Evolutionary conservation across 2,888 invertebrate species (phyloP), one percentile per base, ranked within the genome.

Genomic region (Mimas tiliae): DNA sequence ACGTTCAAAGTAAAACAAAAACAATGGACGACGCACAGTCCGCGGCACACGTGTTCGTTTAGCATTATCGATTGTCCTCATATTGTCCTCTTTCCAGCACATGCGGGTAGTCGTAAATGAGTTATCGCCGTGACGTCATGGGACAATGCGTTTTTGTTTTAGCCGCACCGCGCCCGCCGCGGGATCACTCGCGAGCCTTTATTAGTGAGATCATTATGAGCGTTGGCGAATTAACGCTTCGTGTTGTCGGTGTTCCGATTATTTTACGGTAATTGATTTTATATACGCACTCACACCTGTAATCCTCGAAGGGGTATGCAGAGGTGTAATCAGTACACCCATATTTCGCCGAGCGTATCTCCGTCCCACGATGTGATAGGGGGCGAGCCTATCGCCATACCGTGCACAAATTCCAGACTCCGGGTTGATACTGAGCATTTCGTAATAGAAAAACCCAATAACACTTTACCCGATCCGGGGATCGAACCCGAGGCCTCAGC

Each of bases 31-130:
- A 72, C 77, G 72, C 73, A 74, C 80, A 78, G 58, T 38, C 55
- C 79, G 72, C 73, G 73, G 83, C 82, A 85, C 91, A 90, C 91
- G 91, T 91, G 90, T 84, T 79, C 85, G 86, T 86, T 87, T 85
- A 86, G 84, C 83, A 88, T 90, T 91, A 92, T 91, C 91, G 91
- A 90, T 89, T 88, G 86, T 86, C 82, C 84, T 87, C 84, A 86
- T 79, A 86, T 85, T 86, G 87, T 88, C 85, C 87, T 88, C 85
- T 83, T 82, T 82, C 72, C 63, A 68, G 74, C 74, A 70, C 80
- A 91, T 91, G 91, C 91, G 91, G 91, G 91, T 87, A 79, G 78
- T 78, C 74, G 81, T 79, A 83, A 86, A 84, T 84, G 85, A 85
- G 87, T 87, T 89, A 89, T 83, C 89, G 80, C 77, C 69, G 81